These are phyloP conservation scores for Periophthalmus magnuspinnatus DNA, from an alignment of 2,797 vertebrate genomes.

Conservation along the genomic window DNA sequence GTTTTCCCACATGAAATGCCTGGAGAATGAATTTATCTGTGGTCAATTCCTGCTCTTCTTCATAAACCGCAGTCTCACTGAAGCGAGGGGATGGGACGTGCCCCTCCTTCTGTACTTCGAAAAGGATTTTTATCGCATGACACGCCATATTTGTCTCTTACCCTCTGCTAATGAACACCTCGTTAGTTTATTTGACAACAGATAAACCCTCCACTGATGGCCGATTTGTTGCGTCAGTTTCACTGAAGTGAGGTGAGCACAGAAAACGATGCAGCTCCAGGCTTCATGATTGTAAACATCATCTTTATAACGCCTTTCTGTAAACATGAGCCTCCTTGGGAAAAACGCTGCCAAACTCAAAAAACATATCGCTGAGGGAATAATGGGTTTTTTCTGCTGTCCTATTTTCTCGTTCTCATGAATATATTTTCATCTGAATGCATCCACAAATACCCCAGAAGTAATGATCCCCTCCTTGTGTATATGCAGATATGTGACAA, in stretches of 20 bases:
- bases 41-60: not conserved
- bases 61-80: not conserved
- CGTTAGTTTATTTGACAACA: conserved; percentile 57
- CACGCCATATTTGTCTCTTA: conserved; percentile 44
- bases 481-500: conserved; percentile 93
- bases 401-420: conserved; percentile 29
- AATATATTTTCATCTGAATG: conserved; percentile 24
- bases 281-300: conserved; percentile 45
- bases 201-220: conserved; percentile 52
- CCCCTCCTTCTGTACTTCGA: conserved; percentile 19
- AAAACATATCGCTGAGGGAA: conserved; percentile 16
- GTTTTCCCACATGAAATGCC: not conserved
- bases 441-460: conserved; percentile 11
- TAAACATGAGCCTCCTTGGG: conserved; percentile 46
- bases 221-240: conserved; percentile 36
- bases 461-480: conserved; percentile 21
- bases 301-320: conserved; percentile 26
- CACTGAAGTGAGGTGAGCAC: conserved; percentile 34
- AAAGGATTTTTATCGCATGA: conserved; percentile 28
- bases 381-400: conserved; percentile 39
- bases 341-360: conserved; percentile 37
- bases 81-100: conserved; percentile 6
- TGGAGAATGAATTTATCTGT: not conserved
- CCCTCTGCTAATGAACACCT: conserved; percentile 62
- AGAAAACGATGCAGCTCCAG: conserved; percentile 29